Percentiles rank a stretch among this genome's conserved stretches.
Evolutionary conservation across 2,797 vertebrate genomes (phyloP).

Genomic region (Sebastes cheni): DNA sequence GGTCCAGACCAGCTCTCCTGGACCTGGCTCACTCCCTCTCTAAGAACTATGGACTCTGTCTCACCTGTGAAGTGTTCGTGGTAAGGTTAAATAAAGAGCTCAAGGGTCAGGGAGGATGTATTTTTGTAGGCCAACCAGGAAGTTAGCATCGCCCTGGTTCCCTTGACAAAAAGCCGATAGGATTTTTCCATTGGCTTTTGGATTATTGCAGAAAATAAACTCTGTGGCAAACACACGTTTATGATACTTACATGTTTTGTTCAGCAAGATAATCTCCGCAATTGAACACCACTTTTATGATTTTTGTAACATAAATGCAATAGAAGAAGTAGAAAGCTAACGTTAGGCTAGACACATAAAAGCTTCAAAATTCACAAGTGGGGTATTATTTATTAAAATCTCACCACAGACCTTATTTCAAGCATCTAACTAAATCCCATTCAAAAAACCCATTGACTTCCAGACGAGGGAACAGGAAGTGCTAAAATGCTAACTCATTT

Average conservation of each 20-base stretch:
- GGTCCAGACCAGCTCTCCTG: constrained; percentile 90
- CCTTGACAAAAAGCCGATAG: background rate
- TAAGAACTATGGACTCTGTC: constrained; percentile 92
- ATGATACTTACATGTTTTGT: too few relatives aligned
- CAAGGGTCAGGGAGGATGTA: background rate
- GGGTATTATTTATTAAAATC: too few relatives aligned
- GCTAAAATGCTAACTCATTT: too few relatives aligned
- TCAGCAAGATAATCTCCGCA: too few relatives aligned
- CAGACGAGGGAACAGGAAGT: too few relatives aligned
- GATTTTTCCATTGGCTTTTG: background rate
- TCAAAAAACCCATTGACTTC: background rate
- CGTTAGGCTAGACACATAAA: background rate
- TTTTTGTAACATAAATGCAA: background rate
- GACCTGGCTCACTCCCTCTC: constrained; percentile 91
- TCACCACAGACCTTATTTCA: background rate
- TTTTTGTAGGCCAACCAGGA: background rate
- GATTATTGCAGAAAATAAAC: background rate
- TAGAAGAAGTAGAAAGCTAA: background rate
- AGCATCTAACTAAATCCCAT: background rate
- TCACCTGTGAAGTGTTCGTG: constrained; percentile 91
- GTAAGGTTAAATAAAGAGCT: constrained; percentile 76
- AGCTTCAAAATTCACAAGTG: too few relatives aligned
- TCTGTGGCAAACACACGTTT: too few relatives aligned
- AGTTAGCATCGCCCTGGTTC: background rate
- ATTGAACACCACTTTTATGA: too few relatives aligned